These are phyloP conservation scores for Spinibarbus caldwelli DNA, from an alignment of 2,797 vertebrate genomes.

Conservation along the genomic window DNA sequence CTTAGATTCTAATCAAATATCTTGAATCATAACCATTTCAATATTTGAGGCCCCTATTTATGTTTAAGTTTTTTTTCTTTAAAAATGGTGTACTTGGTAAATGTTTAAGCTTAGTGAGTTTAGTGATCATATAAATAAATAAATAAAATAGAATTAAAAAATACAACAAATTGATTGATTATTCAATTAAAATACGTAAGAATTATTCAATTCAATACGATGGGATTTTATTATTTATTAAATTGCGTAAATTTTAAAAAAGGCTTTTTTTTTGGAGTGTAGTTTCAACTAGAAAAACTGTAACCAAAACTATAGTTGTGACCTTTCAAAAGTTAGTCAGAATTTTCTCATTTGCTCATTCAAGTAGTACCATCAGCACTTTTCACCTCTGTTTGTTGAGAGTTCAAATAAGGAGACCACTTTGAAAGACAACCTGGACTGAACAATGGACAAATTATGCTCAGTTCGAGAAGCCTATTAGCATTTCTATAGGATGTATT, in stretches of 20 bases:
- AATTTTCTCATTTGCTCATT: background rate
- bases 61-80: background rate
- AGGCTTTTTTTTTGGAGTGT: background rate
- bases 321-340: background rate
- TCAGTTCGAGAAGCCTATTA: constrained; percentile 70
- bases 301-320: background rate
- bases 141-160: no score
- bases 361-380: constrained; percentile 46
- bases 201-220: background rate
- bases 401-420: constrained; percentile 23
- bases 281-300: background rate
- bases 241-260: background rate
- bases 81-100: no score
- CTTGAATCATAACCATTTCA: background rate
- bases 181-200: background rate
- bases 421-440: constrained; percentile 39
- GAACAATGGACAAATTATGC: constrained; percentile 72
- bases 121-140: no score
- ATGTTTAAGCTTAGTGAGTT: no score
- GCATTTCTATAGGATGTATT: constrained; percentile 79
- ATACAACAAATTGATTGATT: no score
- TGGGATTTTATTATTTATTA: background rate
- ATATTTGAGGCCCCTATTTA: background rate
- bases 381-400: constrained; percentile 45
- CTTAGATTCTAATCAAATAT: background rate